phyloP scores from a whole-genome alignment of 2,797 vertebrate species.

The Smutsia temminckii region DNA sequence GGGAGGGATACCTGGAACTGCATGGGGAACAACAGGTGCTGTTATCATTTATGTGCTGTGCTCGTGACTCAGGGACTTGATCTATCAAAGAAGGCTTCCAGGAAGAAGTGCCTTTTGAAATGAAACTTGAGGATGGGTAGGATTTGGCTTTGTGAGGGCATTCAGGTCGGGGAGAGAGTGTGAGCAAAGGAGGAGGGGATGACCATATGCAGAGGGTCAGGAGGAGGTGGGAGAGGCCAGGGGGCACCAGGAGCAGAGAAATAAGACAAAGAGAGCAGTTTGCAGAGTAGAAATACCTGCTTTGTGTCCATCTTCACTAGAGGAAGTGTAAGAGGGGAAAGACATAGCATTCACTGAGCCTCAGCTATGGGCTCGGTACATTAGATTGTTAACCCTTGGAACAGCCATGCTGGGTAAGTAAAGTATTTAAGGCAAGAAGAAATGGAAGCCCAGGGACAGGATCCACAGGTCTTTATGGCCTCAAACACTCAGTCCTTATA shows the following conservation, averaged over 20 bases:
- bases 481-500: background rate
- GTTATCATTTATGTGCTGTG: background rate
- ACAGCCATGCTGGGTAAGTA: background rate
- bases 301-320: background rate
- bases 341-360: background rate
- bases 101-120: background rate
- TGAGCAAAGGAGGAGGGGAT: background rate
- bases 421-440: background rate
- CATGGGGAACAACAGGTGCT: fast-evolving
- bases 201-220: background rate
- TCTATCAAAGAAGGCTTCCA: background rate
- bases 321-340: background rate
- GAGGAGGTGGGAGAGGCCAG: too few species aligned
- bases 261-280: background rate
- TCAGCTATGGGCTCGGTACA: background rate
- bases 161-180: background rate
- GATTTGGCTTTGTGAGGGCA: background rate
- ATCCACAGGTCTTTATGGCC: background rate
- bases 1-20: background rate
- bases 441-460: background rate
- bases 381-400: background rate
- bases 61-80: background rate
- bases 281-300: background rate
- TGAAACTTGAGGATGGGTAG: background rate
- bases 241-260: background rate